Conservation (phyloP, 2,888 invertebrate species). For the Bembecia ichneumoniformis region DNA sequence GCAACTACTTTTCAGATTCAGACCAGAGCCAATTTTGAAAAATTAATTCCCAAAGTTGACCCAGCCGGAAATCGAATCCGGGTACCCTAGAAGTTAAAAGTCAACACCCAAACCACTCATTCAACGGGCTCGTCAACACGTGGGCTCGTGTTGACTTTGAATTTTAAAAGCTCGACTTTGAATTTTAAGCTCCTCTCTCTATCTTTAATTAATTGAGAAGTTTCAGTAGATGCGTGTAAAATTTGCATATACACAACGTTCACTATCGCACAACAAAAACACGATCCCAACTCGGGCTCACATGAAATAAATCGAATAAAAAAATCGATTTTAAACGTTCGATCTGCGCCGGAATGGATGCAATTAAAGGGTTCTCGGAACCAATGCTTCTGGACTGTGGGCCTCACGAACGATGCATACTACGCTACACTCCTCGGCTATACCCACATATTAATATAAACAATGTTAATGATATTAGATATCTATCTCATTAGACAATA, state of each 20-base stretch:
- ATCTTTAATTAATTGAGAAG: slow-evolving; percentile 63
- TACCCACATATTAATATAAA: no score
- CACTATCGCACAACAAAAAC: slow-evolving; percentile 59
- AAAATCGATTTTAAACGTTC: slow-evolving; percentile 69
- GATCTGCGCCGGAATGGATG: slow-evolving; percentile 62
- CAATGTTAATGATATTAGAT: no score
- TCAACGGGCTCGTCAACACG: no score
- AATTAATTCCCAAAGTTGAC: no score
- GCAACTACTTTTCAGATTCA: no score
- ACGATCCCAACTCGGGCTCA: slow-evolving; percentile 52
- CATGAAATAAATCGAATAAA: slow-evolving; percentile 66
- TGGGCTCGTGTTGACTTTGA: not conserved
- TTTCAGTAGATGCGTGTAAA: slow-evolving; percentile 65
- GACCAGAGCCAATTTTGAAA: no score
- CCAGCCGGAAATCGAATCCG: no score
- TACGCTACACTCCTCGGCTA: not conserved
- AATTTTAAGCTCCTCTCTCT: slow-evolving; percentile 12
- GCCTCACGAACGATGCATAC: slow-evolving; percentile 32
- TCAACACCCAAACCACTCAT: no score
- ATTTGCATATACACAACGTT: slow-evolving; percentile 68
- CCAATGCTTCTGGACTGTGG: slow-evolving; percentile 36
- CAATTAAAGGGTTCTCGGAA: slow-evolving; percentile 70
- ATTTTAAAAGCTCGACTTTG: not conserved
- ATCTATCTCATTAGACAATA: no score
- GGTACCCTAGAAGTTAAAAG: no score